Percentiles rank a stretch among this genome's conserved stretches.
Evolutionary conservation across 1,140 invertebrate genomes (phyloP).

Genomic region (Nephotettix cincticeps): DNA sequence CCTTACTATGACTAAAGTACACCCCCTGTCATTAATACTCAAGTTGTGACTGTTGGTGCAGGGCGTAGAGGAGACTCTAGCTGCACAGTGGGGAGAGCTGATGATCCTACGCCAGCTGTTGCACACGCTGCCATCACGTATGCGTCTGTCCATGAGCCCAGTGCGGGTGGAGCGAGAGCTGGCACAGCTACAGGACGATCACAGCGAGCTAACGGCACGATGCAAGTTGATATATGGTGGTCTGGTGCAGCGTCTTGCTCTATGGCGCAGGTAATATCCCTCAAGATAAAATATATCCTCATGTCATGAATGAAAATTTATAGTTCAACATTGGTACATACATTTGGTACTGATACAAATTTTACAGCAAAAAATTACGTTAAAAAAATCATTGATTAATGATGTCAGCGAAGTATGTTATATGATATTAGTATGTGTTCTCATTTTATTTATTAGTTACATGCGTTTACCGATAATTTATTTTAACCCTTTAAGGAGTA

Average conservation of each 20-base stretch:
- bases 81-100: slow-evolving; percentile 70
- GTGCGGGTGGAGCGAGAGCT: slow-evolving; percentile 71
- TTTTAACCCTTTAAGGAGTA: no score
- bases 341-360: no score
- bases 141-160: slow-evolving; percentile 71
- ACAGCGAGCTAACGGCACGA: slow-evolving; percentile 65
- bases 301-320: no score
- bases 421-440: no score
- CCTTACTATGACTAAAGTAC: no score
- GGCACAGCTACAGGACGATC: slow-evolving; percentile 68
- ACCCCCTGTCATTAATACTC: slow-evolving; percentile 7
- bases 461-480: no score
- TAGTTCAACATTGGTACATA: no score
- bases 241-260: slow-evolving; percentile 60
- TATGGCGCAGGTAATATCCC: slow-evolving; percentile 60
- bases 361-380: no score
- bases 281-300: no score
- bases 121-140: slow-evolving; percentile 69
- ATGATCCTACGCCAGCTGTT: slow-evolving; percentile 69
- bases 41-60: slow-evolving; percentile 42
- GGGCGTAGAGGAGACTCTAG: slow-evolving; percentile 61
- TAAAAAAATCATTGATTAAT: no score
- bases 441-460: no score
- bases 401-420: no score
- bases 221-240: slow-evolving; percentile 62